A percentile compares a stretch with the other conserved stretches of the same genome.
Conservation (phyloP, 2,888 invertebrate species). For the Chrysina gloriosa region DNA sequence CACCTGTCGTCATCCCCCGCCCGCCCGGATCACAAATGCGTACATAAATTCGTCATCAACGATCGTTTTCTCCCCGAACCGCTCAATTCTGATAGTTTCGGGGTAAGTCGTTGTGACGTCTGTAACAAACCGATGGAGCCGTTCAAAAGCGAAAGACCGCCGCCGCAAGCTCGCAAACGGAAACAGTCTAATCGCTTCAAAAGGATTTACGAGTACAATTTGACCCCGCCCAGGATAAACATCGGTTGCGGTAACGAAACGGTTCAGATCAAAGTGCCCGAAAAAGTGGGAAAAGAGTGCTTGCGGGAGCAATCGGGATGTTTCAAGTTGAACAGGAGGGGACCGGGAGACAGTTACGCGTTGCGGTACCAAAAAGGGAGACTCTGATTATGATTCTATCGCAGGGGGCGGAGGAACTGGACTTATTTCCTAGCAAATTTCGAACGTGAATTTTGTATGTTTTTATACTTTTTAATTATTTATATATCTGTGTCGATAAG, state of each 20-base stretch:
- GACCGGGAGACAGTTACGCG: conserved; percentile 37
- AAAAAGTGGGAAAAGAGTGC: conserved; percentile 29
- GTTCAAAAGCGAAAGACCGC: conserved; percentile 8
- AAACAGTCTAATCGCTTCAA: conserved; percentile 19
- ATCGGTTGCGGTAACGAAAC: conserved; percentile 38
- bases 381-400: too few species aligned
- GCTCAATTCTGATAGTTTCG: conserved; percentile 64
- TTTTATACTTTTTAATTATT: too few species aligned
- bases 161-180: conserved; percentile 14
- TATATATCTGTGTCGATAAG: too few species aligned
- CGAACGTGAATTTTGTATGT: too few species aligned
- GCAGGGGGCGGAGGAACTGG: too few species aligned
- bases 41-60: conserved; percentile 70
- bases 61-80: conserved; percentile 70
- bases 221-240: conserved; percentile 33
- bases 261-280: conserved; percentile 40
- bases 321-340: conserved; percentile 15
- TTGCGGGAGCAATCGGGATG: neutral
- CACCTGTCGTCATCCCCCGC: conserved; percentile 60
- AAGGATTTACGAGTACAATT: conserved; percentile 35
- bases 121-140: conserved; percentile 65
- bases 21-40: conserved; percentile 65
- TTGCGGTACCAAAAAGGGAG: conserved; percentile 40
- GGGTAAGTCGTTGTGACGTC: conserved; percentile 67
- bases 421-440: too few species aligned